phyloP scores from a whole-genome alignment of 2,113 vertebrate species.

The Bubo bubo region DNA sequence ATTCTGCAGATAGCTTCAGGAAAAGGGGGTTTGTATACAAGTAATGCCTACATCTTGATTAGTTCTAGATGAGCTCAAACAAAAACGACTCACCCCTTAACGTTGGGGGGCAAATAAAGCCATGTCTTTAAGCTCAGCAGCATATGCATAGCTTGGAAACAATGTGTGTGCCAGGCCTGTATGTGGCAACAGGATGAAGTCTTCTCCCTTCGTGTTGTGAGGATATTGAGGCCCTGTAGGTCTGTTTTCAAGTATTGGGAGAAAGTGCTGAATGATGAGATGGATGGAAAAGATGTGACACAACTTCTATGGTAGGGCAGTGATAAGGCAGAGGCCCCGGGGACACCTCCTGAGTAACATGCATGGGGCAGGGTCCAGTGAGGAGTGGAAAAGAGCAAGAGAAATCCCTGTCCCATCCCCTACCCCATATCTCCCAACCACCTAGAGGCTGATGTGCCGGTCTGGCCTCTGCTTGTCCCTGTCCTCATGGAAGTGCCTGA shows the following conservation, averaged over 20 bases:
- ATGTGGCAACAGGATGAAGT: not conserved
- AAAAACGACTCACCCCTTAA: not conserved
- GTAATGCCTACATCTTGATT: not conserved
- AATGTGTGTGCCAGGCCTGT: not conserved
- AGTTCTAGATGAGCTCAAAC: conserved; percentile 12
- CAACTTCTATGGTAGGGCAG: not conserved
- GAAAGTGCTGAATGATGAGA: not conserved
- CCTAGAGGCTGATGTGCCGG: not conserved
- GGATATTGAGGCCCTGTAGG: not conserved
- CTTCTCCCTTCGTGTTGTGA: not conserved
- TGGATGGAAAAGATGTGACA: not conserved
- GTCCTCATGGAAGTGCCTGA: not conserved
- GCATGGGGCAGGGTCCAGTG: not conserved
- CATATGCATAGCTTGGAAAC: not conserved
- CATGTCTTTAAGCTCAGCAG: not conserved
- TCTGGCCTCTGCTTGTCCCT: not conserved
- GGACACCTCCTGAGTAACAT: not conserved
- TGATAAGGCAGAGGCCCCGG: rapidly evolving
- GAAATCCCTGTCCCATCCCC: not conserved
- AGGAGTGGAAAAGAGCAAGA: not conserved
- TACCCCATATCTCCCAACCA: rapidly evolving
- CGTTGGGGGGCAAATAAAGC: not conserved
- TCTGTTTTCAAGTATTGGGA: rapidly evolving
- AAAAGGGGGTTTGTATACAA: not conserved
- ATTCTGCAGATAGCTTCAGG: conserved; percentile 16